Evolutionary conservation across 1,140 invertebrate species (phyloP).

Genomic region (Drosophila ohnishii): DNA sequence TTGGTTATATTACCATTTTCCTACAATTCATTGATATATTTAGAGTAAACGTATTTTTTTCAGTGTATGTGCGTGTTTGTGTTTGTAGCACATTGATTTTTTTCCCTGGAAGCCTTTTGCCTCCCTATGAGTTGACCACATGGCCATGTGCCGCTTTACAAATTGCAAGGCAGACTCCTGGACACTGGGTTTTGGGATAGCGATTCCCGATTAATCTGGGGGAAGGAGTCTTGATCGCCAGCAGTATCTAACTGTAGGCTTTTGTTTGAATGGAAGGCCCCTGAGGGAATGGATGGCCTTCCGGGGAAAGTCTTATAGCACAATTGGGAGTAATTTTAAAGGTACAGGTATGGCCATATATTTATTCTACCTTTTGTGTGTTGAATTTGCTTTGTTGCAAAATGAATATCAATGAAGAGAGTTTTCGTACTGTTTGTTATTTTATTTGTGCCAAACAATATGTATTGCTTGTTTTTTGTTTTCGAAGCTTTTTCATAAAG

Average conservation of each 20-base stretch:
- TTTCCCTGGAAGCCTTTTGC: constrained; percentile 45
- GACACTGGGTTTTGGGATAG: constrained; percentile 10
- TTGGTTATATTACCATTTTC: neutral
- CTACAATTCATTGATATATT: neutral
- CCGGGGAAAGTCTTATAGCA: constrained; percentile 25
- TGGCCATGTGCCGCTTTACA: constrained; percentile 56
- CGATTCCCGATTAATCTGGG: constrained; percentile 32
- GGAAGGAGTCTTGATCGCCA: constrained; percentile 17
- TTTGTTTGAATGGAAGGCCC: constrained; percentile 21
- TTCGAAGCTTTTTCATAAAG: constrained; percentile 8
- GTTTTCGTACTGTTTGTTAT: constrained; percentile 16
- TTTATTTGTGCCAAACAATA: constrained; percentile 7
- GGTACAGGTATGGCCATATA: constrained; percentile 6
- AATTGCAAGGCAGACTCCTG: constrained; percentile 46
- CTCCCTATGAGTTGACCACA: constrained; percentile 60
- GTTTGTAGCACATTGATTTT: constrained; percentile 67
- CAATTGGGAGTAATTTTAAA: constrained; percentile 21
- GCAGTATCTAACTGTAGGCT: constrained; percentile 28
- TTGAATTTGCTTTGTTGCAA: constrained; percentile 32
- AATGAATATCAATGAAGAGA: constrained; percentile 52
- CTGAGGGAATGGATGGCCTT: constrained; percentile 6
- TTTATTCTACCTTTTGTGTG: constrained; percentile 15
- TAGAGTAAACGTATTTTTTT: neutral
- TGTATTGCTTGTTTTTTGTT: neutral
- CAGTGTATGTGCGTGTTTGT: constrained; percentile 20